Evolutionary conservation across 2,113 vertebrate genomes (phyloP), one percentile per base, ranked within the genome.

Genomic region (Climacteris rufus): DNA sequence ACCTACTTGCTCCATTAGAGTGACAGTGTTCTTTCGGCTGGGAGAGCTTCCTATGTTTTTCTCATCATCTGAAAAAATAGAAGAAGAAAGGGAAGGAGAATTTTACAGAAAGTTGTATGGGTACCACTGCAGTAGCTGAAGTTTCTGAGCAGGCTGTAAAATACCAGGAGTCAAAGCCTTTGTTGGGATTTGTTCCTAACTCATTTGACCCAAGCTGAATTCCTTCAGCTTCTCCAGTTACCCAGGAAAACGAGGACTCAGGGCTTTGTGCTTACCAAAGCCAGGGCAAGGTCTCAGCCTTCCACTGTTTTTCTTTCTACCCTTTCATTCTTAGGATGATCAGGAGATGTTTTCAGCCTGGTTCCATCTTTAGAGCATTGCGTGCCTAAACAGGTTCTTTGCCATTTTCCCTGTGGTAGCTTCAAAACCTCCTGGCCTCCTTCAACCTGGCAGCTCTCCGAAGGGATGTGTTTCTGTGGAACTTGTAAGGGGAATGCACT

Each of bases 301-400:
- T 47, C 5, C 1, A 0, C 9, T 2, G 0, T 15, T 66, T 45
- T 82, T 69, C 16, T 53, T 44, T 59, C 37, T 66, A 1, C 17
- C 19, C 37, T 92, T 56, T 47, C 21, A 27, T 39, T 75, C 57
- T 40, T 53, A 59, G 10, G 33, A 44, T 30, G 21, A 88, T 63
- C 54, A 54, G n/a, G 59, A 59, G 37, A 15, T 6, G 22, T 19
- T 64, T 94, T 61, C 69, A 90, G 61, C 15, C 40, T 11, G 2
- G 18, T 69, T 72, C 69, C 27, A 37, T 72, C 49, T 12, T 31
- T 71, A 52, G 8, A 54, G 35, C 3, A 13, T 4, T 33, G 15
- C 18, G 25, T 60, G 13, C 9, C 31, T 37, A 15, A 19, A 21
- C 1, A 0, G 13, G 5, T 31, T 65, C 10, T 60, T 64, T 83